Evolutionary conservation across 2,888 invertebrate genomes (phyloP).

Genomic region (Spilarctia lutea): DNA sequence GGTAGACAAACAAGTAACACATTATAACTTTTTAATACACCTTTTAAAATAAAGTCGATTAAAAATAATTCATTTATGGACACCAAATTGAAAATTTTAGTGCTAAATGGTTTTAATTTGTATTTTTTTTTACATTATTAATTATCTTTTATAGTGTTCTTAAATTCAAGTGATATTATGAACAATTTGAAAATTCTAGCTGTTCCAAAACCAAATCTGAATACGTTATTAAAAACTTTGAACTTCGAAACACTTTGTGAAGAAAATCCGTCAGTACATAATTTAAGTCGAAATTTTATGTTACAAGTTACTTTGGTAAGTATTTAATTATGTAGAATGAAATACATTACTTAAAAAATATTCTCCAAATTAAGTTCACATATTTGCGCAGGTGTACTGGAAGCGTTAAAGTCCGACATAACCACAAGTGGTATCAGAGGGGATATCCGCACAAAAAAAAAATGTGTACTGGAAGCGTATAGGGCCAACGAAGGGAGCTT

Average conservation of each 20-base stretch:
- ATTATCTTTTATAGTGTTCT: background rate
- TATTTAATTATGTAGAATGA: background rate
- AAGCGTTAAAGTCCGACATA: too few species aligned
- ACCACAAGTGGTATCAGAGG: too few species aligned
- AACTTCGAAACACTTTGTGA: constrained; percentile 28
- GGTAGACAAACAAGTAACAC: too few species aligned
- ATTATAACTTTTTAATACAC: too few species aligned
- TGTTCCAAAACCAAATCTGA: background rate
- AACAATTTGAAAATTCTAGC: background rate
- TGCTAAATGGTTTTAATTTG: too few species aligned
- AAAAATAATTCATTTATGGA: too few species aligned
- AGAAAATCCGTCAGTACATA: constrained; percentile 11
- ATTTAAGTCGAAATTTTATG: background rate
- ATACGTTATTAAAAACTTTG: constrained; percentile 2
- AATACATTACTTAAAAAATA: background rate
- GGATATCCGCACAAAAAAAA: too few species aligned
- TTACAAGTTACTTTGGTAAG: background rate
- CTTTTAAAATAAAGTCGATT: too few species aligned
- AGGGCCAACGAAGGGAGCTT: background rate
- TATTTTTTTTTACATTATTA: background rate
- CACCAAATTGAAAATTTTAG: too few species aligned
- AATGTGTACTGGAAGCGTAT: too few species aligned
- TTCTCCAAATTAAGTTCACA: background rate
- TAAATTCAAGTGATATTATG: background rate
- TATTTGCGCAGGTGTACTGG: background rate